Evolutionary conservation across 2,113 vertebrate species (phyloP), one percentile per base, ranked within the genome.

Genomic region (Leucosticte australis): DNA sequence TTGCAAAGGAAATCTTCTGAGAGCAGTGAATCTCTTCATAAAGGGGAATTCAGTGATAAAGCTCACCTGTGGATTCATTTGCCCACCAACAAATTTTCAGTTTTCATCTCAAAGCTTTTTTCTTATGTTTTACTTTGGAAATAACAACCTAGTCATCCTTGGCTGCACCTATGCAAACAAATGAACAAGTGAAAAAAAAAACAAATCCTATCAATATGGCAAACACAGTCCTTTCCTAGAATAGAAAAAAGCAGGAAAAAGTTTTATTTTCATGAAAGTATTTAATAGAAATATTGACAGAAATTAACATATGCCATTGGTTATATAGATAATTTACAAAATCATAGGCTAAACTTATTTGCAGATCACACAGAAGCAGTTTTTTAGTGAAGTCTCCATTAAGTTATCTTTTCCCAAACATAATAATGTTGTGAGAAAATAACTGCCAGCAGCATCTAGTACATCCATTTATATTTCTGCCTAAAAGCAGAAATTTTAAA

Each of bases 301-400:
- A 91, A 24, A 17, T 69, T 2, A 24, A 49, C 2, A 9, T 20
- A 24, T 0, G 0, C 2, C 1, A 28, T n/a, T 20, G 31, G 3
- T 50, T 73, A 39, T 15, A 6, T 49, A 64, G 85, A 74, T 35
- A 57, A 69, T 68, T 75, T 70, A 15, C 6, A 90, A 89, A 87
- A 68, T 46, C n/a, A 46, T 16, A 11, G 23, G 11, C 26, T 79
- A 59, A 92, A 46, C 12, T 37, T 75, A 15, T 50, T 41, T 49
- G 10, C 41, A 83, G 33, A 33, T 68, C 49, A 63, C 20, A 70
- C 4, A 88, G 30, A 89, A 53, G n/a, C 44, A 71, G 28, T 19
- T 50, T n/a, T 78, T 31, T 75, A 70, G 24, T 75, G 65, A 79
- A 74, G 37, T 71, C 37, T 23, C 56, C 27, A 42, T 62, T 78